Base-by-base conservation (phyloP, 2,113 vertebrate genomes). In the Pelusios castaneus region DNA sequence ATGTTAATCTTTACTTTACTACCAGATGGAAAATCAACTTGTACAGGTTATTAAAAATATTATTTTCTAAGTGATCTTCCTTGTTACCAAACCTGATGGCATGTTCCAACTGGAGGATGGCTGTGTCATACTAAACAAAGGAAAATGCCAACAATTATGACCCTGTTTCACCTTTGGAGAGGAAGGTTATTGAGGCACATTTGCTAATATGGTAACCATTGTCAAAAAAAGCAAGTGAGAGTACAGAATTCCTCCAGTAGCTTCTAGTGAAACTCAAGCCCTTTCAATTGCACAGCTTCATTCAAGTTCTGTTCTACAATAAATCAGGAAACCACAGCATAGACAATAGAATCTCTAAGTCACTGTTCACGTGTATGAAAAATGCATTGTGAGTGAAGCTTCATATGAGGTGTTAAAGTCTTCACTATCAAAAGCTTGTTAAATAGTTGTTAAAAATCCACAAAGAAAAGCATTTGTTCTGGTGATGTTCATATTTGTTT, bases 401-500 rank as follows among this genome's bases (percentile, higher is more conserved):
- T 80, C 80, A 67, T 93, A 82, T 31, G 55, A 3, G 2, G n/a
- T 96, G 95, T 96, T 92, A 97, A 95, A 96, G 95, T 91, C 89
- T 89, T 95, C 73, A 76, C 73, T 14, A 31, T 29, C 13, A 60
- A 95, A 91, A 95, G 86, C 87, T 91, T 85, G 94, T 93, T 97
- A 97, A 97, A 97, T 80, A 97, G 93, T 95, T 92, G 96, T 94
- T 89, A 91, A 79, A 77, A 93, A 90, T 84, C 95, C 90, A 87
- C 80, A 95, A n/a, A 51, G 19, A 87, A n/a, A 41, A 91, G 80
- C 85, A 97, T 97, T 96, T 97, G 93, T 94, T 95, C 93, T 97
- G 84, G 92, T 96, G 95, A 92, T 84, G 94, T 82, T 95, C 93
- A 67, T 94, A 95, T 97, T 95, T 96, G 95, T 94, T 91, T 95